Evolutionary conservation across 2,888 invertebrate species (phyloP).

Genomic region (Netelia inedita): DNA sequence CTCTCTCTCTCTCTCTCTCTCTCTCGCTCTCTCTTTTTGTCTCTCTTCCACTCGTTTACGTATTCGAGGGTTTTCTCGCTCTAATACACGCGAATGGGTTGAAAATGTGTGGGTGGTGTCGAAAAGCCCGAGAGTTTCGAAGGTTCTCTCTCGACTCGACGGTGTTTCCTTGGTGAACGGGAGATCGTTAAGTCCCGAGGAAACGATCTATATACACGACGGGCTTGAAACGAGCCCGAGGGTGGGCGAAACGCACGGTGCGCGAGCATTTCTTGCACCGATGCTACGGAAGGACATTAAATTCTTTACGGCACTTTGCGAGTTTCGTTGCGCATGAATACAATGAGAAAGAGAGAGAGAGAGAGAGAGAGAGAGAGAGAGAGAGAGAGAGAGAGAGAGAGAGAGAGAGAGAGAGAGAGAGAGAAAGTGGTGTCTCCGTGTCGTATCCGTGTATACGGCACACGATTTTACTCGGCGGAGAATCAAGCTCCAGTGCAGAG

Average conservation of each 20-base stretch:
- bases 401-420: neutral
- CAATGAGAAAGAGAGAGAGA: neutral
- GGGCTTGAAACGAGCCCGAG: constrained; percentile 30
- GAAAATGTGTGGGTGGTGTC: constrained; percentile 7
- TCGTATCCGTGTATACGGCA: neutral
- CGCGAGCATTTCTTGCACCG: constrained; percentile 35
- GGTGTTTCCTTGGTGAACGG: constrained; percentile 42
- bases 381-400: neutral
- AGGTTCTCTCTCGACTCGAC: constrained; percentile 28
- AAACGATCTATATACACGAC: constrained; percentile 42
- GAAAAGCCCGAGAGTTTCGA: constrained; percentile 40
- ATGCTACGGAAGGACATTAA: constrained; percentile 52
- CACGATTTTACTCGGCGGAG: neutral
- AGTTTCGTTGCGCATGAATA: constrained; percentile 58
- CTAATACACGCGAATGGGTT: constrained; percentile 16
- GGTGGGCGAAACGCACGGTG: constrained; percentile 23
- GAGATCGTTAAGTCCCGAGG: constrained; percentile 59
- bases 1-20: constrained; percentile 12
- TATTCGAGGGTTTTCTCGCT: constrained; percentile 39
- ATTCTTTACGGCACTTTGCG: constrained; percentile 66
- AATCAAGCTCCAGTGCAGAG: constrained; percentile 8
- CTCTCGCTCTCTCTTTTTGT: constrained; percentile 2
- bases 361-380: neutral
- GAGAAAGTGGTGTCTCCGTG: neutral
- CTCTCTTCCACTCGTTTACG: constrained; percentile 9